Percentiles rank a stretch among this genome's conserved stretches.
Evolutionary conservation across 2,113 vertebrate species (phyloP).

Genomic region (Oryzias javanicus): DNA sequence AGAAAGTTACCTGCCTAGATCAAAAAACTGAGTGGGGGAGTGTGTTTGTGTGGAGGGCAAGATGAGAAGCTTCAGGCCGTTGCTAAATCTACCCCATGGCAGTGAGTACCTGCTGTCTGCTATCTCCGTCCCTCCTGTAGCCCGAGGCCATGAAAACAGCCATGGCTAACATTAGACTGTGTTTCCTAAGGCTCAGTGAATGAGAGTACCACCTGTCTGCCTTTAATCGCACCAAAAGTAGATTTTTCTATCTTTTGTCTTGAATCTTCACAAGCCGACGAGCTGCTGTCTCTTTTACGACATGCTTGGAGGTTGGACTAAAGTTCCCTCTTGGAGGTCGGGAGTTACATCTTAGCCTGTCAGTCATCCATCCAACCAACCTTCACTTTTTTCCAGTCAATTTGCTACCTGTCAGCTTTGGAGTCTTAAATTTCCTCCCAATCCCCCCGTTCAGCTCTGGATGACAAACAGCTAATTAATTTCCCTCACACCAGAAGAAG

Average conservation of each 20-base stretch:
- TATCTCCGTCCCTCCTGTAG: conserved; percentile 60
- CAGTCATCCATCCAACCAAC: conserved; percentile 40
- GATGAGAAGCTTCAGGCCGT: conserved; percentile 52
- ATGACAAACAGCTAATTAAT: conserved; percentile 82
- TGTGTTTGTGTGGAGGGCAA: conserved; percentile 27
- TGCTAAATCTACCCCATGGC: conserved; percentile 65
- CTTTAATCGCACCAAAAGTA: conserved; percentile 62
- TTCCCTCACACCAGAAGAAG: conserved; percentile 68
- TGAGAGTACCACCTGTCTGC: conserved; percentile 66
- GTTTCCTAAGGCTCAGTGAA: conserved; percentile 66
- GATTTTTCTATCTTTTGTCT: conserved; percentile 44
- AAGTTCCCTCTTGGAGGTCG: conserved; percentile 5
- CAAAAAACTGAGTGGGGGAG: conserved; percentile 34
- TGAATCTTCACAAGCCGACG: conserved; percentile 56
- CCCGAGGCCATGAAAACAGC: conserved; percentile 66
- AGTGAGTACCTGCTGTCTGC: conserved; percentile 60
- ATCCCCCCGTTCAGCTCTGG: conserved; percentile 70
- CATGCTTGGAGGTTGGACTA: conserved; percentile 35
- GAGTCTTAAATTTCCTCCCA: conserved; percentile 37
- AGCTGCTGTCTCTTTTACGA: conserved; percentile 38
- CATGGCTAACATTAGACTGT: conserved; percentile 64
- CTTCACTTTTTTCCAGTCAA: conserved; percentile 41
- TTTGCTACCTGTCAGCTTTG: conserved; percentile 41
- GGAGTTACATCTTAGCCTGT: conserved; percentile 32
- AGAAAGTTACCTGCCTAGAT: conserved; percentile 48